Evolutionary conservation across 2,797 vertebrate genomes (phyloP), one percentile per base, ranked within the genome.

Genomic region (Babyrousa celebensis): DNA sequence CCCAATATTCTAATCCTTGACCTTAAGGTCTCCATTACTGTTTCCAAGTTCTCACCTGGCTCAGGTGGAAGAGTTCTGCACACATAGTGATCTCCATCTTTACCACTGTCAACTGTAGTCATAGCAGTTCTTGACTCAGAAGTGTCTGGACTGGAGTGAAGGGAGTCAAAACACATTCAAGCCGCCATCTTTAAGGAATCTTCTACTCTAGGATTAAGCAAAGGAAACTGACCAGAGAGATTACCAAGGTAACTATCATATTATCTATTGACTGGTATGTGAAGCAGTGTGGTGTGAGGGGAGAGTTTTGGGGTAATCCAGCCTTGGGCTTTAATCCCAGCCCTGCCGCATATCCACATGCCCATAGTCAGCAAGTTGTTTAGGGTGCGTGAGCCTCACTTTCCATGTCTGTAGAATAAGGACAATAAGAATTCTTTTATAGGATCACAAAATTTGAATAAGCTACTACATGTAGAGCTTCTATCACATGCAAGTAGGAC

Each of bases 401-500:
- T 94, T 96, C 15, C 1, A n/a, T 14, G 25, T 43, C 36, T 87
- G 12, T n/a, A 83, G 83, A 79, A 92, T 40, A 91, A 88, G 25
- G 12, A 72, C 63, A 27, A 71, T 79, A 40, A 84, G 58, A 63
- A 10, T 32, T 62, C 23, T 27, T 92, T 83, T 27, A 70, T 4
- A 86, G 27, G 80, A 18, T 74, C 91, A 32, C 21, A 85, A 58
- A 80, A 43, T 63, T 67, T 85, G 63, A 75, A 79, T 62, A 15
- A 82, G 78, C 10, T 1, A 80, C 56, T 56, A n/a, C 67, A 21
- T 32, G 2, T n/a, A 52, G 70, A 90, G 4, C 16, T 84, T 32
- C 5, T 63, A 14, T 68, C n/a, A 86, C 12, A 68, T 27, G 1
- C 36, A 65, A 3, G 23, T 56, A 17, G 43, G 43, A 27, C 27